phyloP scores from a whole-genome alignment of 2,888 invertebrate species.

The Sarcophaga rosellei region DNA sequence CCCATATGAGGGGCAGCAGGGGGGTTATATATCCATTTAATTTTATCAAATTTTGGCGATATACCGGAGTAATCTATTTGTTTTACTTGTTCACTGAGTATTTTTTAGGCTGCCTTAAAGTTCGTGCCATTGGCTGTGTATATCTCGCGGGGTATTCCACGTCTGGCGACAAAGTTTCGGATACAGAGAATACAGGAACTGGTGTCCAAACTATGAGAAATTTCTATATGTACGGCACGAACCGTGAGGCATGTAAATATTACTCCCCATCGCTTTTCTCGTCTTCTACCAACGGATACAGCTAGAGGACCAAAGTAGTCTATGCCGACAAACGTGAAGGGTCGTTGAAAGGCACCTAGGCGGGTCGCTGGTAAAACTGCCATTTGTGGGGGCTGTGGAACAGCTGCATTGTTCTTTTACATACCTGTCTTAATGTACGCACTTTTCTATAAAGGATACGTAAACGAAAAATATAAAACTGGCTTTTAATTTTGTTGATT shows the following conservation, averaged over 20 bases:
- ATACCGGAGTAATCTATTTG: not conserved
- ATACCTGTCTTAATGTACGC: slow-evolving; percentile 55
- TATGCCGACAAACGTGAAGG: slow-evolving; percentile 67
- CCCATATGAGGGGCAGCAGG: slow-evolving; percentile 65
- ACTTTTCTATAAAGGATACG: slow-evolving; percentile 55
- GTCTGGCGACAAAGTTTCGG: slow-evolving; percentile 58
- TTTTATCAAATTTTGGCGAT: slow-evolving; percentile 27
- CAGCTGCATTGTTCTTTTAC: slow-evolving; percentile 57
- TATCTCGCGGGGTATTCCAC: slow-evolving; percentile 21
- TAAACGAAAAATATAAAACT: slow-evolving; percentile 54
- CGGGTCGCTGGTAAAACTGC: slow-evolving; percentile 61
- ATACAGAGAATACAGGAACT: slow-evolving; percentile 63
- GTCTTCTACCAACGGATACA: slow-evolving; percentile 55
- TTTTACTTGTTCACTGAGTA: slow-evolving; percentile 8
- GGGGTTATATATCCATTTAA: slow-evolving; percentile 63
- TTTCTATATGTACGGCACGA: slow-evolving; percentile 66
- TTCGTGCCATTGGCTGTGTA: slow-evolving; percentile 33
- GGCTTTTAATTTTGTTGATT: slow-evolving; percentile 55
- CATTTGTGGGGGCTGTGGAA: slow-evolving; percentile 57
- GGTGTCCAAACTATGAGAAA: slow-evolving; percentile 62
- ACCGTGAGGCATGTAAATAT: slow-evolving; percentile 68
- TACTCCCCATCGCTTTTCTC: slow-evolving; percentile 69
- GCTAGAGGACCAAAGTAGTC: slow-evolving; percentile 68
- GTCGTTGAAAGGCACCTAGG: slow-evolving; percentile 55
- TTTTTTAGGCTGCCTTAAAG: slow-evolving; percentile 17